Base-by-base conservation (phyloP, 2,113 vertebrate species). In the Tylochromis polylepis region DNA sequence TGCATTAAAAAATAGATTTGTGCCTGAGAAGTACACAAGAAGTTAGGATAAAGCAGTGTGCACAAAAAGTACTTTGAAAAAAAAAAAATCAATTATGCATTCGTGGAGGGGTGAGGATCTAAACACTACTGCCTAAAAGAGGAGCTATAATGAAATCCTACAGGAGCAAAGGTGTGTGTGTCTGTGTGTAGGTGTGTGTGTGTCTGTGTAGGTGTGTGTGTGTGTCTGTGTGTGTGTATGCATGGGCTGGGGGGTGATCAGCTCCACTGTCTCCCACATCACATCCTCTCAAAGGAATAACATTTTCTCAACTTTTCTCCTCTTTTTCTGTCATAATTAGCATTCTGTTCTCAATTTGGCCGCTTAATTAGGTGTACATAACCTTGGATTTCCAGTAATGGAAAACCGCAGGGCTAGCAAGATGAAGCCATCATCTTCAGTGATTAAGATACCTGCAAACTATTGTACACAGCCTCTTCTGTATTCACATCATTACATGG, bases 321-420 rank as follows among this genome's bases (percentile, higher is more conserved):
- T 92, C 89, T 95, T 95, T 87, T 95, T 95, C 94, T 94, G 92
- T 93, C 94, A 95, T 96, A 96, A 97, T 97, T 97, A 97, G 96
- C 96, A 96, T 96, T 96, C 96, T 96, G 95, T 96, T 96, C 96
- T 96, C 95, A 94, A 97, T 97, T 96, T 96, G 95, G 95, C 93
- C 93, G 94, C 96, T 96, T 97, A 97, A 97, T 97, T 96, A 96
- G 96, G 96, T 97, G 96, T 96, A 97, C 96, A 97, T 96, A 97
- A 97, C 96, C 96, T 97, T 97, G 96, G 96, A 96, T 97, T 96
- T 96, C 95, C 95, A 96, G 95, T 96, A 96, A 96, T 96, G 94
- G 94, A 96, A 94, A 95, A 96, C 95, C 96, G 96, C 93, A 96
- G 95, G 96, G 96, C 96, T 95, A 92, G 93, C 90, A 41, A 94